Evolutionary conservation across 2,888 invertebrate genomes (phyloP).

Genomic region (Drosophila kambysellisi): DNA sequence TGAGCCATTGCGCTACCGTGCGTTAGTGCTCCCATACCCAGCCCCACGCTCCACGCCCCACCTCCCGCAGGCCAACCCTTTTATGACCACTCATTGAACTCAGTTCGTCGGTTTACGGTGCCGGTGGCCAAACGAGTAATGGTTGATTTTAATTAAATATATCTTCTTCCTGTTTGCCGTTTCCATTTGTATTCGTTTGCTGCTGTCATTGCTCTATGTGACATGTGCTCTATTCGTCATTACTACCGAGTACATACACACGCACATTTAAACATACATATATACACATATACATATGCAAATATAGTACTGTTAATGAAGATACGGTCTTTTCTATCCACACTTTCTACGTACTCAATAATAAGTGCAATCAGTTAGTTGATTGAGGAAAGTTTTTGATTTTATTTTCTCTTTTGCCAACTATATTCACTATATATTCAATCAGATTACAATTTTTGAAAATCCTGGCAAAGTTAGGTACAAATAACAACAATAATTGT

Average conservation of each 20-base stretch:
- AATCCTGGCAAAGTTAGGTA: neutral
- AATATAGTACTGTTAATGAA: neutral
- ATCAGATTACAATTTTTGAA: neutral
- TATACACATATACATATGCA: neutral
- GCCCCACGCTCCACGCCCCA: neutral
- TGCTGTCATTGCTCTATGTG: slow-evolving; percentile 39
- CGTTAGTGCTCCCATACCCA: slow-evolving; percentile 10
- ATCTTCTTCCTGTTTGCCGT: slow-evolving; percentile 84
- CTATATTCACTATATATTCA: neutral
- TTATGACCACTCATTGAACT: slow-evolving; percentile 24
- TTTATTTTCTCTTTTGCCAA: slow-evolving; percentile 1
- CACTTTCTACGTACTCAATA: slow-evolving; percentile 2
- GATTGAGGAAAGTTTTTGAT: neutral
- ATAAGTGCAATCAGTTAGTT: slow-evolving; percentile 19
- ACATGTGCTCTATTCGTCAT: slow-evolving; percentile 15
- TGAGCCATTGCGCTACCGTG: neutral
- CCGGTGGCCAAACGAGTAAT: slow-evolving; percentile 74
- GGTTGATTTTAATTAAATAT: slow-evolving; percentile 85
- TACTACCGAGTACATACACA: neutral
- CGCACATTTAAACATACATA: neutral
- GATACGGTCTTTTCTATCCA: slow-evolving; percentile 18
- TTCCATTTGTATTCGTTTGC: slow-evolving; percentile 65
- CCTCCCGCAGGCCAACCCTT: neutral
- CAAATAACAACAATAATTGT: neutral
- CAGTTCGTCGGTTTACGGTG: slow-evolving; percentile 55